phyloP scores from a whole-genome alignment of 1,140 invertebrate genomes.

The Rhagoletis zephyria region DNA sequence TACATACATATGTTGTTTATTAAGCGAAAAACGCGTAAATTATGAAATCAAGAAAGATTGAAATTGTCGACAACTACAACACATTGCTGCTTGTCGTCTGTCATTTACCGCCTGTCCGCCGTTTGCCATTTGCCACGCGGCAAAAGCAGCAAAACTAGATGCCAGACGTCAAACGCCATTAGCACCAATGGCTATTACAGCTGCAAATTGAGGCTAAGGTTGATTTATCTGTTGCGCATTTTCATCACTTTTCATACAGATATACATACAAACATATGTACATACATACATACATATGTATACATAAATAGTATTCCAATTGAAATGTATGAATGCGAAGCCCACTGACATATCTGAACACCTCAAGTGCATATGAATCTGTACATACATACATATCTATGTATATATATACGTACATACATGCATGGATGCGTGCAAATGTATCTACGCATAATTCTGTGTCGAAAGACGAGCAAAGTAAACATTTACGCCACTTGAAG shows the following conservation, averaged over 20 bases:
- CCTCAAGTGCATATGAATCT: no score
- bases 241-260: constrained; percentile 7
- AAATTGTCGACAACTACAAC: constrained; percentile 47
- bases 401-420: background rate
- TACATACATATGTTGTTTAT: background rate
- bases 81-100: constrained; percentile 18
- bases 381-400: background rate
- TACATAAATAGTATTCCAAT: no score
- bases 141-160: background rate
- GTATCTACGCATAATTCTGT: no score
- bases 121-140: background rate
- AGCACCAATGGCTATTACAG: constrained; percentile 35
- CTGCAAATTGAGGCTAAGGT: constrained; percentile 47
- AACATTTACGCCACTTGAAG: no score
- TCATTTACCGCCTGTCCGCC: background rate
- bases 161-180: background rate
- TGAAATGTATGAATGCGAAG: no score
- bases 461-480: no score
- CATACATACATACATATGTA: background rate
- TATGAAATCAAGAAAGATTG: constrained; percentile 45
- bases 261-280: background rate
- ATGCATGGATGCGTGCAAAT: background rate
- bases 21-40: constrained; percentile 30
- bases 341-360: no score
- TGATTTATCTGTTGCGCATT: constrained; percentile 22